phyloP scores from a whole-genome alignment of 2,797 vertebrate species.

The Chromis chromis region DNA sequence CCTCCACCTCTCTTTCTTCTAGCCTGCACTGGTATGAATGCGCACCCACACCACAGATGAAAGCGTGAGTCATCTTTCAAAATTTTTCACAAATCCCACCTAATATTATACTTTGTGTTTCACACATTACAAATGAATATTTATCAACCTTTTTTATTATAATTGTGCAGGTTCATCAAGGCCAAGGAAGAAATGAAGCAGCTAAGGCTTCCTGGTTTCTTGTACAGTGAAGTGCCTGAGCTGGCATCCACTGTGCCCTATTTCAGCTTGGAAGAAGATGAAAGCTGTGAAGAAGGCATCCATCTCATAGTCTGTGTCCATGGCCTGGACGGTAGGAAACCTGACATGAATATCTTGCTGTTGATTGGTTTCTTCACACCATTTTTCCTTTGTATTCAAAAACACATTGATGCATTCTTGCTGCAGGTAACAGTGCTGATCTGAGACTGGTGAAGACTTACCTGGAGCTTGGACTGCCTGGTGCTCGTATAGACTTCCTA shows the following conservation, averaged over 20 bases:
- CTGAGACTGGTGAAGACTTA: conserved; percentile 98
- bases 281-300: conserved; percentile 92
- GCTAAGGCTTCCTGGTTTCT: conserved; percentile 93
- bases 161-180: conserved; percentile 89
- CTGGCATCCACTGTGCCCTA: conserved; percentile 95
- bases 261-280: conserved; percentile 95
- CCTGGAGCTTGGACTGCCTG: conserved; percentile 96
- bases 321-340: conserved; percentile 91
- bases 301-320: conserved; percentile 98
- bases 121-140: conserved; percentile 15
- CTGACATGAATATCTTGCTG: neutral
- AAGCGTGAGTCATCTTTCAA: conserved; percentile 89
- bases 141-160: conserved; percentile 10
- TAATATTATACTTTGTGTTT: conserved; percentile 17
- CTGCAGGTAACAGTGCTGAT: conserved; percentile 96
- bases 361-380: neutral
- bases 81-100: conserved; percentile 8
- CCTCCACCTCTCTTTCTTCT: conserved; percentile 73
- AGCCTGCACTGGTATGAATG: conserved; percentile 92
- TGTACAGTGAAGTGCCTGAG: conserved; percentile 94
- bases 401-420: neutral
- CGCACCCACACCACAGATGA: conserved; percentile 90
- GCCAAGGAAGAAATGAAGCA: conserved; percentile 96
- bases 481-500: conserved; percentile 95
- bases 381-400: neutral